Conservation (phyloP, 2,888 invertebrate genomes). For the Amblyjoppa fuscipennis region DNA sequence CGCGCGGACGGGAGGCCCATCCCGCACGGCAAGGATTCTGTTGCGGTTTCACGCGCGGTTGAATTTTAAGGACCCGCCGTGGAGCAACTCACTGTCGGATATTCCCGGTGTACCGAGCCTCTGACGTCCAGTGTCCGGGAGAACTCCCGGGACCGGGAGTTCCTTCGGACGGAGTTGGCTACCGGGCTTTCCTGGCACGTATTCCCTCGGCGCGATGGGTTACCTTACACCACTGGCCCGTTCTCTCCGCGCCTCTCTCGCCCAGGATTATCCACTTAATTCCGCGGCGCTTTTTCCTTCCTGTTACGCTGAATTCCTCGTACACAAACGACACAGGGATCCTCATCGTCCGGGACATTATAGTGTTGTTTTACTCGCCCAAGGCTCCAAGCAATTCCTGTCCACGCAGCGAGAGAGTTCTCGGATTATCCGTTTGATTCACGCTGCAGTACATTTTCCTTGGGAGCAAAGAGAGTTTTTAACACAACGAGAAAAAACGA, state of each 20-base stretch:
- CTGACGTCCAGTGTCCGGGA: conserved; percentile 47
- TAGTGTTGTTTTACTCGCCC: neutral
- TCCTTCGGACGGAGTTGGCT: neutral
- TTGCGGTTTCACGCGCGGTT: conserved; percentile 73
- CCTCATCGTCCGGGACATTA: neutral
- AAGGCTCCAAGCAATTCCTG: neutral
- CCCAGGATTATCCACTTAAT: conserved; percentile 53
- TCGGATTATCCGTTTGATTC: conserved; percentile 18
- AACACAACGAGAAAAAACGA: neutral
- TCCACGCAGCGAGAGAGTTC: neutral
- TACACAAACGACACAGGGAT: neutral
- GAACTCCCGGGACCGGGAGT: conserved; percentile 23
- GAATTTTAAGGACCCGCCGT: conserved; percentile 69
- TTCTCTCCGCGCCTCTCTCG: neutral
- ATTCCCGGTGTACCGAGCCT: conserved; percentile 47
- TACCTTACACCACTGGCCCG: neutral
- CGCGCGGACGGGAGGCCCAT: conserved; percentile 21
- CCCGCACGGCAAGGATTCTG: conserved; percentile 48
- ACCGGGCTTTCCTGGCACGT: conserved; percentile 18
- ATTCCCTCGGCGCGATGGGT: conserved; percentile 8
- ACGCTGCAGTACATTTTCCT: conserved; percentile 11
- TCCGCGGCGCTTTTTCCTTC: conserved; percentile 26
- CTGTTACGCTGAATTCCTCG: conserved; percentile 7
- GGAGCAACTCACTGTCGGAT: conserved; percentile 27
- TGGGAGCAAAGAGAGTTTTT: conserved; percentile 2